These are phyloP conservation scores for Agrotis ipsilon DNA, from an alignment of 2,888 invertebrate genomes.

Conservation along the genomic window DNA sequence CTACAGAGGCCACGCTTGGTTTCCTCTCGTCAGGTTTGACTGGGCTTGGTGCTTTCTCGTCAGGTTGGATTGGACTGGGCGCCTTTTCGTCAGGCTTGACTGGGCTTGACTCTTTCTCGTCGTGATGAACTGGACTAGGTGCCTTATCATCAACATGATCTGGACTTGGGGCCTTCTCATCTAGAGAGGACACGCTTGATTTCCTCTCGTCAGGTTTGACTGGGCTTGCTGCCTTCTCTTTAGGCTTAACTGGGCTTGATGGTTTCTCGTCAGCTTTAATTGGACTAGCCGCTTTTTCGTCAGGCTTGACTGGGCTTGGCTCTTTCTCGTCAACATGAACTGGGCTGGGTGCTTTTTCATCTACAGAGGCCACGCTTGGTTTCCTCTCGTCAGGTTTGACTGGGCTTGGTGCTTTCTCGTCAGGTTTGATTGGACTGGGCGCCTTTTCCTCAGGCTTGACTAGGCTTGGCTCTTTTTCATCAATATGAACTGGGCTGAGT, in stretches of 20 bases:
- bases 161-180: no score
- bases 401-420: neutral
- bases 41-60: constrained; percentile 34
- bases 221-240: neutral
- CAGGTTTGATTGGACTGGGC: neutral
- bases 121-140: no score
- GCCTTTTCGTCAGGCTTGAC: no score
- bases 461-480: constrained; percentile 32
- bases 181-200: no score
- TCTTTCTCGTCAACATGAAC: neutral
- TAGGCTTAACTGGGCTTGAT: constrained; percentile 10
- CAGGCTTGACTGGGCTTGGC: neutral
- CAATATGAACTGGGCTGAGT: constrained; percentile 18
- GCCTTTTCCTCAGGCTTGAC: no score
- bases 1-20: no score
- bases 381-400: constrained; percentile 29
- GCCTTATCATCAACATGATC: no score
- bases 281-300: no score
- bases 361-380: neutral
- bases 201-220: neutral
- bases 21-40: constrained; percentile 10
- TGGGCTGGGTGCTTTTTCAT: neutral
- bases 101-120: no score
- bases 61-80: no score
- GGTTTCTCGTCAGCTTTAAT: no score